Conservation (phyloP, 2,113 vertebrate genomes). For the Chaenogobius annularis region DNA sequence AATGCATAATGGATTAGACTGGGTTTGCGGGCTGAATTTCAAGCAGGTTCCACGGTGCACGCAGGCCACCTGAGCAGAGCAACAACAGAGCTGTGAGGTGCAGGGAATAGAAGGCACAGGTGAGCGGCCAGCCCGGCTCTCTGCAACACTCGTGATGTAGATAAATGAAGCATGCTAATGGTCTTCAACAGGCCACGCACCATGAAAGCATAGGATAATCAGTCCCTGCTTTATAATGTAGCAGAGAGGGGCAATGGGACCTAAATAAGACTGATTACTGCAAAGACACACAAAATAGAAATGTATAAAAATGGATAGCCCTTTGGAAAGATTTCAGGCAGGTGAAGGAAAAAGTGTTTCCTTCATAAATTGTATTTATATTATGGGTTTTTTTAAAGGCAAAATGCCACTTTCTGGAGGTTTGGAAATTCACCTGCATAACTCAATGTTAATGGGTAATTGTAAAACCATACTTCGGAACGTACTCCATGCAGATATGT, state of each 20-base stretch:
- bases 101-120: conserved; percentile 53
- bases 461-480: too few relatives aligned
- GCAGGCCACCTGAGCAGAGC: conserved; percentile 56
- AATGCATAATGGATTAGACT: conserved; percentile 71
- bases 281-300: conserved; percentile 11
- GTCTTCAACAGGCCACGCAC: conserved; percentile 47
- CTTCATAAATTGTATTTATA: neutral
- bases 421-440: too few relatives aligned
- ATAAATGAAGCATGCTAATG: conserved; percentile 74
- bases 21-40: conserved; percentile 60
- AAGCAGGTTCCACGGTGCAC: conserved; percentile 48
- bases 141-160: conserved; percentile 61
- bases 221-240: conserved; percentile 30
- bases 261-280: neutral
- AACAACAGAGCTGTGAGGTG: conserved; percentile 65
- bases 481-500: too few relatives aligned
- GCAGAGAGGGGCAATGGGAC: conserved; percentile 16
- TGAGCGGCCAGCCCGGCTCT: conserved; percentile 60
- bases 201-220: conserved; percentile 48
- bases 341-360: neutral
- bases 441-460: too few relatives aligned
- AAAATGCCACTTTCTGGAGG: too few relatives aligned
- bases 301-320: neutral
- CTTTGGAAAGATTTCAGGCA: neutral
- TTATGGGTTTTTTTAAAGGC: neutral